phyloP scores from a whole-genome alignment of 2,113 vertebrate genomes.

The Peromyscus leucopus region DNA sequence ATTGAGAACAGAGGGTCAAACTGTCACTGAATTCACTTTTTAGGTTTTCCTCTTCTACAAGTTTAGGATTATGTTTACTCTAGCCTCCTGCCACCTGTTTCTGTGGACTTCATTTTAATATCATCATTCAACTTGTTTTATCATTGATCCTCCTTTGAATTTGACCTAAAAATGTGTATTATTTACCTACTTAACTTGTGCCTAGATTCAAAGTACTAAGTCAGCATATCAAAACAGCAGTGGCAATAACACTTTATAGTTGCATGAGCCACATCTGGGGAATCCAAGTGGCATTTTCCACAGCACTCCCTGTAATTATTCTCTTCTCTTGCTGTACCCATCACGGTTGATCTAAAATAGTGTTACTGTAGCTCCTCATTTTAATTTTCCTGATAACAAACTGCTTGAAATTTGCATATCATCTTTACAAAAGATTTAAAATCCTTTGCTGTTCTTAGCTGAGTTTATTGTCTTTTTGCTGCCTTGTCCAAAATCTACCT shows the following conservation, averaged over 20 bases:
- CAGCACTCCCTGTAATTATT: not conserved
- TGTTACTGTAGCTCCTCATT: not conserved
- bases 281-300: not conserved
- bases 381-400: not conserved
- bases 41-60: not conserved
- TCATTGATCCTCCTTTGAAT: not conserved
- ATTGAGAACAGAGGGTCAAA: not conserved
- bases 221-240: not conserved
- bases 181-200: not conserved
- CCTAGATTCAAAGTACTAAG: not conserved
- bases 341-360: not conserved
- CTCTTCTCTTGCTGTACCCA: not conserved
- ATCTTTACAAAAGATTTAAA: not conserved
- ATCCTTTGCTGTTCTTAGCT: not conserved
- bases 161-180: not conserved
- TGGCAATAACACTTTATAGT: not conserved
- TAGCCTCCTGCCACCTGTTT: not conserved
- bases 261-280: not conserved
- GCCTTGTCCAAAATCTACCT: not conserved
- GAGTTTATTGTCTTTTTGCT: not conserved
- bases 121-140: not conserved
- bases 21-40: not conserved
- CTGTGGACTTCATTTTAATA: not conserved
- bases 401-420: not conserved
- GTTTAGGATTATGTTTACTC: not conserved